Base-by-base conservation (phyloP, 2,113 vertebrate species). In the Acanthisitta chloris region DNA sequence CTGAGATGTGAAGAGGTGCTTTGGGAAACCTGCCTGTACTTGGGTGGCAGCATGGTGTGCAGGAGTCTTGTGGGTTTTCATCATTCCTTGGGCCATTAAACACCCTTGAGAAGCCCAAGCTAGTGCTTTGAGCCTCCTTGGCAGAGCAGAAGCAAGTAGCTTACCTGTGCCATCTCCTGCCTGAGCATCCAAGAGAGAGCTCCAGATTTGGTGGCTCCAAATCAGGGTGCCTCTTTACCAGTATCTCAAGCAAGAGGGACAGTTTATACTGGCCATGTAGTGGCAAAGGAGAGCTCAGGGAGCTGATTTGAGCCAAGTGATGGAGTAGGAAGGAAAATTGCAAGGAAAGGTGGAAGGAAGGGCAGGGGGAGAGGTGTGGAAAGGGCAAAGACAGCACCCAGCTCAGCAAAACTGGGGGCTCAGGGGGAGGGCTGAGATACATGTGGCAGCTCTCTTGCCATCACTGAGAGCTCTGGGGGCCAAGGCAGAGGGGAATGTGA, bases 401-500 rank as follows among this genome's bases (percentile, higher is more conserved):
- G 49, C 57, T 55, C 23, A 45, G 65, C 21, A 25, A 45, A 71
- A 49, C 2, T 25, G 12, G 33, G 36, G 9, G 18, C 34, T 81
- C 29, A 24, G 55, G 70, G 64, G 17, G 40, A 8, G 18, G 23
- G 46, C 33, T 64, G 31, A 29, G 42, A 16, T 26, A 33, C 3
- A 0, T 11, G n/a, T 79, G 71, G 34, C 61, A 61, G 9, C 14
- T 49, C 1, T 0, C 6, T 42, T 62, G 48, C 38, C 40, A 6
- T 59, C 33, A 26, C 24, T 67, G n/a, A 17, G 81, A 82, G 26
- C 19, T 62, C 45, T 14, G 9, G 10, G 43, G 81, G 46, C 51
- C 5, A 79, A 74, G 73, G 48, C 52, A 49, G 28, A 93, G 55
- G 31, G 28, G 40, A 36, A 25, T 17, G 18, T 55, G 90, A 87